Evolutionary conservation across 2,797 vertebrate species (phyloP).

Genomic region (Okamejei kenojei): DNA sequence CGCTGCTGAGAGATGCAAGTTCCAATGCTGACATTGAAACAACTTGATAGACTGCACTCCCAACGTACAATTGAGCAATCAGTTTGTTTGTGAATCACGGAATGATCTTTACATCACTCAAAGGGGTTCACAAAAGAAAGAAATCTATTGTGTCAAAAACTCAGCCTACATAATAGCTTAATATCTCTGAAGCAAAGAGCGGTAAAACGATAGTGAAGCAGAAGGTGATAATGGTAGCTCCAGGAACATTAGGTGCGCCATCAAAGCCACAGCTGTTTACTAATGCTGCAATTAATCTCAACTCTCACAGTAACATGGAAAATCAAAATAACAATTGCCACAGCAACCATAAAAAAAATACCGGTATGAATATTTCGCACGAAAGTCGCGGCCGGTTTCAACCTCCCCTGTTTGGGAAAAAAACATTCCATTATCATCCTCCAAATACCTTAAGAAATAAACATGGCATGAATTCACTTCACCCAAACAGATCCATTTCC

Average conservation of each 20-base stretch:
- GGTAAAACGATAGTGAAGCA: background rate
- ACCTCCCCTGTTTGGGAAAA: slow-evolving; percentile 2
- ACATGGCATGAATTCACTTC: background rate
- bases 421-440: slow-evolving; percentile 13
- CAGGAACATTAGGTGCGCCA: background rate
- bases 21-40: background rate
- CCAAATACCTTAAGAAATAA: background rate
- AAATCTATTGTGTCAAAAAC: no score
- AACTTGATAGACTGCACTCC: background rate
- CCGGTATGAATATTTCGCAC: background rate
- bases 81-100: no score
- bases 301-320: background rate
- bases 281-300: background rate
- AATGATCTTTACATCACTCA: no score
- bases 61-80: no score
- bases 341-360: background rate
- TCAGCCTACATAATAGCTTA: no score
- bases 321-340: background rate
- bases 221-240: background rate
- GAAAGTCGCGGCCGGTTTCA: background rate
- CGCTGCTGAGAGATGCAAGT: background rate
- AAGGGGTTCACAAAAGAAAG: no score
- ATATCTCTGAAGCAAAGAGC: no score
- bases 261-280: background rate
- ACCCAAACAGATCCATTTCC: background rate